Conservation (phyloP, 2,113 vertebrate genomes). For the Rousettus leschenaultii region DNA sequence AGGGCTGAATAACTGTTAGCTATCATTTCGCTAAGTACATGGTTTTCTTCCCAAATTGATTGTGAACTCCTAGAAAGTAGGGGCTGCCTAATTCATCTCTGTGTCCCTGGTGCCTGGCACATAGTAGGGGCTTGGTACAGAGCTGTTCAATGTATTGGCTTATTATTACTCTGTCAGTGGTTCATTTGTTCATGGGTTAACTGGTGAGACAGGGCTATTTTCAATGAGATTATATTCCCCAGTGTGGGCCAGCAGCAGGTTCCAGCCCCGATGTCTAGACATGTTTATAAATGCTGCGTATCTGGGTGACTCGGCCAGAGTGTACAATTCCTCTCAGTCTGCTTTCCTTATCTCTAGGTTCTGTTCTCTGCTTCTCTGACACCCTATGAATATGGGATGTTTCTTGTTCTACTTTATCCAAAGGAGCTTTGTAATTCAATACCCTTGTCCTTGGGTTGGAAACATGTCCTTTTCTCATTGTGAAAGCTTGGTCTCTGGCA, state of each 20-base stretch:
- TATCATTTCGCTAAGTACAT: not conserved
- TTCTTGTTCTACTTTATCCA: conserved; percentile 47
- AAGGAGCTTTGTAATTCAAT: conserved; percentile 35
- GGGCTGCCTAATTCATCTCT: not conserved
- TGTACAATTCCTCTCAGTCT: conserved; percentile 40
- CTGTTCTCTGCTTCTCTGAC: conserved; percentile 12
- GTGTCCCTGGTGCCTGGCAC: not conserved
- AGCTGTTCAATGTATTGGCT: not conserved
- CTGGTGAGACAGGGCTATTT: not conserved
- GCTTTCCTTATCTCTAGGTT: conserved; percentile 45
- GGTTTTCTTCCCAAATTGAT: not conserved
- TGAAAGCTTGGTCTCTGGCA: not conserved
- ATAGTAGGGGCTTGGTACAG: not conserved
- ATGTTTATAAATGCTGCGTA: not conserved
- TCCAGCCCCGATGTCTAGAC: conserved; percentile 20
- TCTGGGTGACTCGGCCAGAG: not conserved
- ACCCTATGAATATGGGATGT: not conserved
- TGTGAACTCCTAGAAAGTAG: not conserved
- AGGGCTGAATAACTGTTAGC: not conserved
- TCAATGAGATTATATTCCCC: not conserved
- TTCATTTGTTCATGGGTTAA: not conserved
- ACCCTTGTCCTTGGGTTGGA: conserved; percentile 40
- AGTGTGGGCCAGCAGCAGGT: not conserved
- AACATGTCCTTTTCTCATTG: conserved; percentile 23
- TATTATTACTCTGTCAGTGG: not conserved